Evolutionary conservation across 2,888 invertebrate species (phyloP), one percentile per base, ranked within the genome.

Genomic region (Agriotes lineatus): DNA sequence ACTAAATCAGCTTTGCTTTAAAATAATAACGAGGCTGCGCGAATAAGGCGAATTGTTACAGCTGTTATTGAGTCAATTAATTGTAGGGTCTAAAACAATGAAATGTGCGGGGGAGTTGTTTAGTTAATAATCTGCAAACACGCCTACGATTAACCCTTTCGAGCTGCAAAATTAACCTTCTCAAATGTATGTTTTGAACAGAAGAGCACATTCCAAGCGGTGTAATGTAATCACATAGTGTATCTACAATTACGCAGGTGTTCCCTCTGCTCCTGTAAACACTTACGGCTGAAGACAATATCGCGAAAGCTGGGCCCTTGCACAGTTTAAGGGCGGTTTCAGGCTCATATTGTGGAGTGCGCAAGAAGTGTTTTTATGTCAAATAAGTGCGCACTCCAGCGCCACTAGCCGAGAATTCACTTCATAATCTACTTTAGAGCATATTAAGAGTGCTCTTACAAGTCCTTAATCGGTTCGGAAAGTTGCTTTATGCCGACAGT

Each of bases 231-330:
- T 61, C 61, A 50, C 37, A 25, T 22, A 50, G 50, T 50, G 48
- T 61, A 61, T 30, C 50, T 61, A 50, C 61, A 50, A 61, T 61
- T 61, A 61, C 48, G 30, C 64, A 64, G 64, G 64, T 64, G 64
- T 64, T 57, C 33, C 54, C 37, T 25, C 45, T 48, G 48, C 44
- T 35, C 44, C 35, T 48, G 48, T 56, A 57, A 64, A 64, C 64
- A 64, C 57, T 64, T 64, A 64, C 56, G 44, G 45, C 30, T 45
- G 45, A 64, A 64, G 64, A 56, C 48, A 64, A 57, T 48, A 48
- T 48, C 42, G 56, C 33, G 64, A 58, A 64, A 64, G 57, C 57
- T 63, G 48, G n/a, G 30, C 45, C 45, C 16, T 57, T 64, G 57
- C 18, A 25, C 22, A 12, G 37, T 25, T 52, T 62, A n/a, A n/a